phyloP scores from a whole-genome alignment of 2,888 invertebrate genomes.

The Didymodactylos carnosus region DNA sequence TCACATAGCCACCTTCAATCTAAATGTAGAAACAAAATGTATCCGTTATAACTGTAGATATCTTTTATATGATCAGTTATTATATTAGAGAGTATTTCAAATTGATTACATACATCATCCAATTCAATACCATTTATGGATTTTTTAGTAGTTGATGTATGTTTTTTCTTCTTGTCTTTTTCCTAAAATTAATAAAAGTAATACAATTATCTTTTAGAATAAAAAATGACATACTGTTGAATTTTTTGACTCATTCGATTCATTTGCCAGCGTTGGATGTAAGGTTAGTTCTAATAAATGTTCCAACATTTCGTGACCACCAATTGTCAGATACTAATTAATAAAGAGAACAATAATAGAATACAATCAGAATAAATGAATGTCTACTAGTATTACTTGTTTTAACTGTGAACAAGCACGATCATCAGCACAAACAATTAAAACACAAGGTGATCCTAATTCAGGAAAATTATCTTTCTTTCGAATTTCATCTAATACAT shows the following conservation, averaged over 20 bases:
- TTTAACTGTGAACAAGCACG: slow-evolving; percentile 62
- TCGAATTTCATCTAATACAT: slow-evolving; percentile 64
- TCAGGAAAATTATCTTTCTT: slow-evolving; percentile 42
- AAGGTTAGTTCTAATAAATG: slow-evolving; percentile 2
- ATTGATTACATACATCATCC: too few species aligned
- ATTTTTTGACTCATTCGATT: background rate
- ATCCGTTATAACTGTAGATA: too few species aligned
- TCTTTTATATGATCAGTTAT: too few species aligned
- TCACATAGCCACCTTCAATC: background rate
- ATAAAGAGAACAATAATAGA: background rate
- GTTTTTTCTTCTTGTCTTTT: background rate
- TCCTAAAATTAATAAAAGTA: background rate
- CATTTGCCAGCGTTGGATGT: background rate
- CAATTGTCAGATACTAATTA: background rate
- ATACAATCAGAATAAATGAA: background rate
- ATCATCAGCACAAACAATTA: slow-evolving; percentile 64
- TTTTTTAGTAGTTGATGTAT: background rate
- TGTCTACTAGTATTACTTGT: too few species aligned
- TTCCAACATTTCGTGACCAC: background rate
- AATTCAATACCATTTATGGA: too few species aligned
- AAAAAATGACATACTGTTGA: background rate
- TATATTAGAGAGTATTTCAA: too few species aligned
- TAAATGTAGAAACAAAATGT: too few species aligned
- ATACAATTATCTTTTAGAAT: background rate
- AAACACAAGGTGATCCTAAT: slow-evolving; percentile 35